These are phyloP conservation scores for Rambutsinella grinnellia DNA, from an alignment of 2,888 invertebrate genomes.

Conservation along the genomic window DNA sequence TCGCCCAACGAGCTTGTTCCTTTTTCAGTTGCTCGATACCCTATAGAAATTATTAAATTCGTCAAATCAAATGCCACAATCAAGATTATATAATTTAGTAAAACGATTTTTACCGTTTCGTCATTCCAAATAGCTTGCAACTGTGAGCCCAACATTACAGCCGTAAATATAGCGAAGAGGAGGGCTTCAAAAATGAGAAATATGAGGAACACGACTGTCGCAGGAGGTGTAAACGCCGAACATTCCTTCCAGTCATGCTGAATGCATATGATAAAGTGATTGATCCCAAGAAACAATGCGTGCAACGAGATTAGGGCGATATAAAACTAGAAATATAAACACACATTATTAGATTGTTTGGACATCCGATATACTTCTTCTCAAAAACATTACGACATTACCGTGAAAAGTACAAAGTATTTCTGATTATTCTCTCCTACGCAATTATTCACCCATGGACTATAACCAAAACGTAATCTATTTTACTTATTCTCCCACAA, in stretches of 20 bases:
- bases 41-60: constrained; percentile 76
- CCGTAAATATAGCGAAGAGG: constrained; percentile 97
- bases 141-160: constrained; percentile 97
- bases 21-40: constrained; percentile 98
- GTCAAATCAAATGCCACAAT: too few species aligned
- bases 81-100: constrained; percentile 7
- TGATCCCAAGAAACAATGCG: constrained; percentile 87
- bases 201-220: constrained; percentile 91
- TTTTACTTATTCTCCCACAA: too few species aligned
- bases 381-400: constrained; percentile 69
- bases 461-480: constrained; percentile 4
- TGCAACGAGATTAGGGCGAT: constrained; percentile 97
- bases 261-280: constrained; percentile 95
- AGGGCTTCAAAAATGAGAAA: constrained; percentile 95
- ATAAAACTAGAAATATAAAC: constrained; percentile 72
- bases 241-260: constrained; percentile 94
- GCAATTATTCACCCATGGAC: constrained; percentile 99
- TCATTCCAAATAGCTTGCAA: constrained; percentile 98
- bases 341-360: constrained; percentile 12
- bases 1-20: constrained; percentile 93
- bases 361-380: constrained; percentile 1
- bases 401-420: constrained; percentile 98
- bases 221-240: constrained; percentile 92
- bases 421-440: constrained; percentile 99
- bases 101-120: constrained; percentile 84